Conservation (phyloP, 2,888 invertebrate genomes). For the Plusia festucae region DNA sequence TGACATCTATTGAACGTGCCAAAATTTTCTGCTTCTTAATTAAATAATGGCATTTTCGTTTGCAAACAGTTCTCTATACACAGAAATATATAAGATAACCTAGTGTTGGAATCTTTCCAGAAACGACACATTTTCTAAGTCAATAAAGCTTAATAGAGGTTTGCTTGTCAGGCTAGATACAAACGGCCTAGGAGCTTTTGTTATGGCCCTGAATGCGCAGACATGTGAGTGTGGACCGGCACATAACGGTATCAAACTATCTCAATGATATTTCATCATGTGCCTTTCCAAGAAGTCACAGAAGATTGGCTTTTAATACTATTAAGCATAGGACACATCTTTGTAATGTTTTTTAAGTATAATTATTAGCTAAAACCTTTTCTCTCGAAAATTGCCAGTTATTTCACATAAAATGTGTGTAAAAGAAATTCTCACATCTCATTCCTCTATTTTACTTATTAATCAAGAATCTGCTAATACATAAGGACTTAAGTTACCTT, state of each 20-base stretch:
- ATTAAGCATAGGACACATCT: background rate
- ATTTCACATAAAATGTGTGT: background rate
- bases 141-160: conserved; percentile 47
- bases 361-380: too few species aligned
- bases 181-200: conserved; percentile 40
- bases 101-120: conserved; percentile 49
- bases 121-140: conserved; percentile 44
- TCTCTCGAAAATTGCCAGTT: background rate
- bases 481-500: too few species aligned
- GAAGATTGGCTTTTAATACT: background rate
- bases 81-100: conserved; percentile 38
- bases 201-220: conserved; percentile 37
- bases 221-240: conserved; percentile 19
- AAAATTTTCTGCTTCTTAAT: conserved; percentile 4
- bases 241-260: conserved; percentile 38
- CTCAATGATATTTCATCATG: conserved; percentile 14
- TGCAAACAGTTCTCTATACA: conserved; percentile 21
- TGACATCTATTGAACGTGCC: background rate
- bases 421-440: too few species aligned
- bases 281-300: background rate
- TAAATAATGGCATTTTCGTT: conserved; percentile 23
- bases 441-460: too few species aligned
- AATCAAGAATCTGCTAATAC: too few species aligned
- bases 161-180: conserved; percentile 30
- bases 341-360: too few species aligned